Conservation (phyloP, 30 jellyfish, hydroid and myxozoan species). For the Morbakka virulenta region DNA sequence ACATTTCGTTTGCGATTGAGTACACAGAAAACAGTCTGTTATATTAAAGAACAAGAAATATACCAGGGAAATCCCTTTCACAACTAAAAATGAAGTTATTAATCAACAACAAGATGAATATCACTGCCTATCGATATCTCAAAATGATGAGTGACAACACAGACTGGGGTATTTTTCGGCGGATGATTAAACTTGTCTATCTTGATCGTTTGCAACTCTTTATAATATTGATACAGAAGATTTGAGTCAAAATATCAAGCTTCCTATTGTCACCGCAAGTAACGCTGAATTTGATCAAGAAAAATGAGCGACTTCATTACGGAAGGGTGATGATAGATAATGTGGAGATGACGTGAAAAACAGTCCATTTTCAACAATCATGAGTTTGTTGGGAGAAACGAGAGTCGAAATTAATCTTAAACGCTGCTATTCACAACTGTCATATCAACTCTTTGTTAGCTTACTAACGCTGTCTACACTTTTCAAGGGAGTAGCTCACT, state of each 20-base stretch:
- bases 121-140: not conserved
- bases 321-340: not conserved
- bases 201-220: not conserved
- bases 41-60: too few species aligned
- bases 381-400: not conserved
- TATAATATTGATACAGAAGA: not conserved
- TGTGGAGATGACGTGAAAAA: not conserved
- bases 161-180: not conserved
- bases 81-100: too few species aligned
- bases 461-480: constrained; percentile 79
- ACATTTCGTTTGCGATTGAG: too few species aligned
- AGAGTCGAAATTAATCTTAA: constrained; percentile 42
- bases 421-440: constrained; percentile 73
- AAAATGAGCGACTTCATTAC: not conserved
- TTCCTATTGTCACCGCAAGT: not conserved
- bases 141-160: not conserved
- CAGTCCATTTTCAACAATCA: not conserved
- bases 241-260: not conserved
- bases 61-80: too few species aligned
- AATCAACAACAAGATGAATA: not conserved
- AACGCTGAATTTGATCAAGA: not conserved
- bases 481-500: constrained; percentile 2
- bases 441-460: constrained; percentile 73
- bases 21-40: too few species aligned
- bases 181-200: not conserved